Percentiles rank a stretch among this genome's conserved stretches.
Conservation (phyloP, 2,888 invertebrate genomes). For the Agonum fuliginosum region DNA sequence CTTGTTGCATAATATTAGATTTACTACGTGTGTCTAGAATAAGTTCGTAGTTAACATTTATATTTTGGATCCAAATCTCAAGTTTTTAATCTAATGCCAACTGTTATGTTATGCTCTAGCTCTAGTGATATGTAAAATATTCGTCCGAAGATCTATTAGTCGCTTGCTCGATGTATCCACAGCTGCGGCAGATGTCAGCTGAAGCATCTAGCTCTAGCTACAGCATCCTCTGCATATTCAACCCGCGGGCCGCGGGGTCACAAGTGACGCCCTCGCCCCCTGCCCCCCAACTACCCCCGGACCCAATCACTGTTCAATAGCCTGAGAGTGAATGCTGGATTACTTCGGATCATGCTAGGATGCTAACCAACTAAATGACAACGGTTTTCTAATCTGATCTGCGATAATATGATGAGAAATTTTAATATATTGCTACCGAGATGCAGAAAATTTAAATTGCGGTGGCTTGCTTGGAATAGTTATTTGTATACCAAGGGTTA, state of each 20-base stretch:
- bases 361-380: constrained; percentile 16
- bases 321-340: constrained; percentile 50
- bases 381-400: constrained; percentile 48
- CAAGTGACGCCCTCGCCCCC: background rate
- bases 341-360: constrained; percentile 37
- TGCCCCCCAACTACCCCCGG: constrained; percentile 6
- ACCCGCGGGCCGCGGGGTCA: constrained; percentile 47
- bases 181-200: constrained; percentile 55
- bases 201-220: background rate
- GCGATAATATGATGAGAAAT: constrained; percentile 22
- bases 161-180: constrained; percentile 30
- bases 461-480: too few species aligned
- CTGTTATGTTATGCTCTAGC: too few species aligned
- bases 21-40: too few species aligned
- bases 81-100: too few species aligned
- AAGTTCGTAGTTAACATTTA: too few species aligned
- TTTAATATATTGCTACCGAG: constrained; percentile 46
- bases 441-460: too few species aligned
- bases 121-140: constrained; percentile 40
- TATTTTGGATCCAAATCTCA: too few species aligned
- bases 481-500: too few species aligned
- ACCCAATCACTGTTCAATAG: constrained; percentile 59
- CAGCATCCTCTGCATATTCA: constrained; percentile 57
- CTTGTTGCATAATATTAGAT: too few species aligned
- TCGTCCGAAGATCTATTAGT: constrained; percentile 45